phyloP scores from a whole-genome alignment of 2,113 vertebrate genomes.

The Urocitellus parryii region DNA sequence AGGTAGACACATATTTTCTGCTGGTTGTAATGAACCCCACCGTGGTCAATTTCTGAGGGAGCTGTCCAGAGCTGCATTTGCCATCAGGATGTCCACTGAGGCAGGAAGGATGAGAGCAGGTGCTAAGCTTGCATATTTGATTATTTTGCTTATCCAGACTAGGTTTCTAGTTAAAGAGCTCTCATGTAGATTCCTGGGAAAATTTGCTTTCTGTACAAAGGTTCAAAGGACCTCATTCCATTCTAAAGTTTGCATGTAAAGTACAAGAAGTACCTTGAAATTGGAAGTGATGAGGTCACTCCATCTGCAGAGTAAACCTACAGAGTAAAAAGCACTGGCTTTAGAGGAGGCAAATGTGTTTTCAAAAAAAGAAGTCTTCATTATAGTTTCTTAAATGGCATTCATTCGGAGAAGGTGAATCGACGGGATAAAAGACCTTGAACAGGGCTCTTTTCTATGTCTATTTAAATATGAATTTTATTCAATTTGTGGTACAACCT shows the following conservation, averaged over 20 bases:
- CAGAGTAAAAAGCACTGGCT: conserved; percentile 10
- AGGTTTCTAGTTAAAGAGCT: not conserved
- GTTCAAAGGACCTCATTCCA: not conserved
- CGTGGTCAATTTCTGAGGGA: not conserved
- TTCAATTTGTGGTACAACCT: conserved; percentile 30
- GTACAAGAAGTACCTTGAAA: conserved; percentile 58
- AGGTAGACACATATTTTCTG: not conserved
- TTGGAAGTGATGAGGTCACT: conserved; percentile 4
- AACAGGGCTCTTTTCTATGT: conserved; percentile 34
- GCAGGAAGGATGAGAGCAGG: not conserved
- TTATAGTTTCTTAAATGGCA: conserved; percentile 53
- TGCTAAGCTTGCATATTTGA: not conserved
- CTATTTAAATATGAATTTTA: conserved; percentile 56
- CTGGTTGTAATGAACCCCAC: not conserved
- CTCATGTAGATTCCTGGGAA: not conserved
- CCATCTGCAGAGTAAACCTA: not conserved
- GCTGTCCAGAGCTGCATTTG: not conserved
- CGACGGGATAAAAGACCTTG: conserved; percentile 58
- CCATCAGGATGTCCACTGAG: not conserved
- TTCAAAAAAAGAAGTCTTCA: conserved; percentile 62
- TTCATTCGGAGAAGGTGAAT: conserved; percentile 45
- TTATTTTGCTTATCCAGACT: not conserved
- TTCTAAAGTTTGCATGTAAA: conserved; percentile 27
- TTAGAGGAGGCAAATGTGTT: conserved; percentile 51
- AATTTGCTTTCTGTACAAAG: conserved; percentile 50